Conservation (phyloP, 2,113 vertebrate genomes). For the Menidia beryllina region DNA sequence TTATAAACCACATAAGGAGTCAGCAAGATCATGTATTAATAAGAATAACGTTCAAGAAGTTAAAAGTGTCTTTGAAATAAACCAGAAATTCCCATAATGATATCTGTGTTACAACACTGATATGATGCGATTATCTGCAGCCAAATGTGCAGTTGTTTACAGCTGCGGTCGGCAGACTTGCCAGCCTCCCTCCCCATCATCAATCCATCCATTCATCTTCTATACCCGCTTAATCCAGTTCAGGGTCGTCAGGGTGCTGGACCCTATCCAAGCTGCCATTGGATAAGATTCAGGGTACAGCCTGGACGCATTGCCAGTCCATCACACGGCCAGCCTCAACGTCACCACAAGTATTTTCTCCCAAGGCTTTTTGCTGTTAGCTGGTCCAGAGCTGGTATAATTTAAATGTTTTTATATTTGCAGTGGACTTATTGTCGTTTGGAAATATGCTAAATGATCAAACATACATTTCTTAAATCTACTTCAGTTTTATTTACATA, state of each 20-base stretch:
- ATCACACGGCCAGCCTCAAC: too few species aligned
- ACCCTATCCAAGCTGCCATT: too few species aligned
- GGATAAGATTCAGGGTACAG: too few species aligned
- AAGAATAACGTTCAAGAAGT: neutral
- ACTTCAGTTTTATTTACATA: neutral
- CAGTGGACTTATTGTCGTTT: neutral
- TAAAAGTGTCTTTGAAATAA: neutral
- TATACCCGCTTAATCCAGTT: too few species aligned
- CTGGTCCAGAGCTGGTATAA: neutral
- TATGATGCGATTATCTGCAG: neutral
- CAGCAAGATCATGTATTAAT: neutral
- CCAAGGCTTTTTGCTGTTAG: neutral
- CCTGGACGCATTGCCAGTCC: too few species aligned
- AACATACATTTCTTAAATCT: neutral
- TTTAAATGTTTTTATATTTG: neutral
- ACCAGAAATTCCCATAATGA: neutral
- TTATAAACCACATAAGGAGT: neutral
- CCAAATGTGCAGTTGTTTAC: neutral
- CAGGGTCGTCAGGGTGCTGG: too few species aligned
- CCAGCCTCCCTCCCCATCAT: too few species aligned
- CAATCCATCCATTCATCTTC: too few species aligned
- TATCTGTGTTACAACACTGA: neutral
- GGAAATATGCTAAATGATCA: too few species aligned
- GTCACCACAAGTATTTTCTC: neutral
- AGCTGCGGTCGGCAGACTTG: neutral